Evolutionary conservation across 2,113 vertebrate genomes (phyloP), one percentile per base, ranked within the genome.

Genomic region (Cricetomys ansorgei): DNA sequence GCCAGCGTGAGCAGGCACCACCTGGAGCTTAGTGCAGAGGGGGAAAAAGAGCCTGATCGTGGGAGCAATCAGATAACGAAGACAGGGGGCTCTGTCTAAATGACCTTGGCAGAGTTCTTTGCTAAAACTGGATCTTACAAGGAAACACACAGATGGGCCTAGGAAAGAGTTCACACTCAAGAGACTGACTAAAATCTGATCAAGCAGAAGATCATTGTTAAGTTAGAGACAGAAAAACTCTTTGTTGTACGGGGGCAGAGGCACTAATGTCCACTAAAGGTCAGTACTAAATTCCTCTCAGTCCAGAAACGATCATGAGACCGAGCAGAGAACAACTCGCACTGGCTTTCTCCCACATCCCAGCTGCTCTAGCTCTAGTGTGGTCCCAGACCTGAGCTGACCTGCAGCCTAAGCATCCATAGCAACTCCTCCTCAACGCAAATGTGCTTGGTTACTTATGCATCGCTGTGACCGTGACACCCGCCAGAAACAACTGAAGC

Each of bases 261-360:
- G n/a, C 25, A 64, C 65, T 59, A 11, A 21, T 29, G 34, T 73
- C 85, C 79, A 31, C 72, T 45, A 3, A 2, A n/a, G 65, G 70
- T 48, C 57, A 21, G 23, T 75, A 73, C 73, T 48, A 53, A 86
- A 76, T 70, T 94, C 59, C 34, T 84, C 73, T 29, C 19, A 93
- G 65, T 75, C 65, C n/a, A 88, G 34, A 86, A 88, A 80, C 53
- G 64, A 67, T 13, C 86, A 62, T 89, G 86, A 95, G 34, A 77
- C 48, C 77, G 65, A 59, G n/a, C 76, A 79, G 85, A 70, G 31
- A 88, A 89, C 88, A 88, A 34, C n/a, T 43, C 25, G 15, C 27
- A 23, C 40, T 73, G 48, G 6, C 64, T 69, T 65, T 55, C 69
- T 37, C 83, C 25, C 53, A n/a, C 0, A 1, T 1, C 37, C 37